Evolutionary conservation across 2,797 vertebrate species (phyloP), one percentile per base, ranked within the genome.

Genomic region (Poeciliopsis gracilis): DNA sequence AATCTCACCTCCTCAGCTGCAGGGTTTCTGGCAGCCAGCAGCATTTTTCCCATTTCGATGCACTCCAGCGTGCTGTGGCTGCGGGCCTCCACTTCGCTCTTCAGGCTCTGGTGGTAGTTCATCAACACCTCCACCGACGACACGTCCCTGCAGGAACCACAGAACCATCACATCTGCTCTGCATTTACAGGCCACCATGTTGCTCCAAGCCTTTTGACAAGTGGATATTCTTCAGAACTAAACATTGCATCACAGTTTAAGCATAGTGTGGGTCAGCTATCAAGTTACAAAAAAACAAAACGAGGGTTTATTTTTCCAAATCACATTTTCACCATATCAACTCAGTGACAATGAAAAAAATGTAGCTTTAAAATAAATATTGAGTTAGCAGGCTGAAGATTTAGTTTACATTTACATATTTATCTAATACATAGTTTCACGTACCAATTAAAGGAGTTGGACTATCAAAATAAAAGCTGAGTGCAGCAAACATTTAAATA

Each of bases 61-160:
- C 97, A 99, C 87, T 97, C 92, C 6, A 96, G 61, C 6, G 96
- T 86, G 89, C 94, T 96, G 16, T 94, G 95, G 82, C 85, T 94
- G 0, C 97, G 95, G 0, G 97, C 96, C 72, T 99, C 98, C 12
- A 98, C 96, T 91, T 99, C 98, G 0, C 93, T 97, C 94, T 98
- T 98, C 86, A 99, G 95, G 77, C 96, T 95, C 79, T 99, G 98
- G 94, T 99, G 98, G 87, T 98, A 97, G 81, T 97, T 98, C 97
- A 99, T 98, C 90, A 98, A 94, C 86, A 98, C 96, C 88, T 98
- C 97, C 73, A 99, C 98, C 0, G 97, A 97, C 0, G 98, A 99
- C 76, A 98, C 97, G 0, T 98, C 98, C 93, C 98, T 98, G 90
- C 73, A 91, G 87, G 78, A 77, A 73, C 61, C 85, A 75, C 73